Conservation (phyloP, 1,140 invertebrate genomes). For the Lordiphosa collinella region DNA sequence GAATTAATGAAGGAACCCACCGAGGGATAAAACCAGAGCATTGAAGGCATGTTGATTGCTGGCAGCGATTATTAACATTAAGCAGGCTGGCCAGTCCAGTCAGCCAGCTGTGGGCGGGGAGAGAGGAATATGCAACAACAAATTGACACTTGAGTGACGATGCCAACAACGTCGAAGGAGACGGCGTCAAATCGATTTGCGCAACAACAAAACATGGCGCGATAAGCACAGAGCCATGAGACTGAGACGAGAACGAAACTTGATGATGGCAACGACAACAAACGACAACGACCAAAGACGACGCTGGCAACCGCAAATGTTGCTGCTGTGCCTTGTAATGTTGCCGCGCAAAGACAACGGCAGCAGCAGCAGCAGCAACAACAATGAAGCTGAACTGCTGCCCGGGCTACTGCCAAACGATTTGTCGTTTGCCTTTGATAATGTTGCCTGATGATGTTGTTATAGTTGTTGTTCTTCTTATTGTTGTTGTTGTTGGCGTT, state of each 20-base stretch:
- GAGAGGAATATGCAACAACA: conserved; percentile 27
- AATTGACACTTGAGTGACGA: conserved; percentile 58
- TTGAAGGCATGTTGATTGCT: conserved; percentile 47
- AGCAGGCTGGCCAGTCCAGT: conserved; percentile 17
- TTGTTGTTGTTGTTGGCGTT: conserved; percentile 7
- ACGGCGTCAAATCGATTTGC: conserved; percentile 62
- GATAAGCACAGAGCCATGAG: conserved; percentile 48
- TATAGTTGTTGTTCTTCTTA: conserved; percentile 11
- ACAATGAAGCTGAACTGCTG: conserved; percentile 7
- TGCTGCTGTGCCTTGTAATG: conserved; percentile 9
- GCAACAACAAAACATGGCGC: conserved; percentile 50
- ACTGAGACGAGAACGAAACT: conserved; percentile 49
- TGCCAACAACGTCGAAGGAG: conserved; percentile 21
- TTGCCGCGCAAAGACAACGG: conserved; percentile 6
- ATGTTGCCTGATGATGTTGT: conserved; percentile 39
- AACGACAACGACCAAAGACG: conserved; percentile 6
- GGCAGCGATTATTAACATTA: conserved; percentile 48
- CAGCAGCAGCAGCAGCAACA: conserved; percentile 9
- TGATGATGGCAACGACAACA: conserved; percentile 29
- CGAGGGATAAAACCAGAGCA: conserved; percentile 40
- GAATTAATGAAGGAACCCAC: conserved; percentile 53
- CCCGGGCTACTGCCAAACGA: conserved; percentile 29
- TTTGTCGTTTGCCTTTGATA: conserved; percentile 57
- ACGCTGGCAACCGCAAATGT: conserved; percentile 6
- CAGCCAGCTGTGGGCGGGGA: background rate